These are phyloP conservation scores for Lithodes maja DNA, from an alignment of 2,888 invertebrate genomes.

Conservation along the genomic window DNA sequence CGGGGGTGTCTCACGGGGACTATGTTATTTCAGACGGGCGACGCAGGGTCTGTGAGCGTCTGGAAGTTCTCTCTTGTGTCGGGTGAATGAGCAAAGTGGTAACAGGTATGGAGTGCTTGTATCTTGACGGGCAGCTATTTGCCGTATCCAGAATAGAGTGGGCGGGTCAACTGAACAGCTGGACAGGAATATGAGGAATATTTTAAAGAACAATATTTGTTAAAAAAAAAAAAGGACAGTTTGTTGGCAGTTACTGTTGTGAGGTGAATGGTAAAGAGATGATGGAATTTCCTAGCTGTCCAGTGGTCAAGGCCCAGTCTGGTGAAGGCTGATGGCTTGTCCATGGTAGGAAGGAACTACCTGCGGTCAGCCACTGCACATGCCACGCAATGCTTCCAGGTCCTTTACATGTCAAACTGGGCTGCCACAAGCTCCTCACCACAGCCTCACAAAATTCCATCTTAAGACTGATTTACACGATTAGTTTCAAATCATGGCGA, in stretches of 20 bases:
- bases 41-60: slow-evolving; percentile 1
- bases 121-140: not conserved
- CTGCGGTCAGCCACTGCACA: not conserved
- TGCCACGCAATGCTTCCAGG: not conserved
- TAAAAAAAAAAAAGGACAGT: not conserved
- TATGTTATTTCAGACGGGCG: not conserved
- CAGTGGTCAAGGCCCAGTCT: not conserved
- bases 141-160: not conserved
- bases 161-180: not conserved
- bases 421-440: not conserved
- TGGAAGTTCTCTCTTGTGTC: not conserved
- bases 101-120: slow-evolving; percentile 23
- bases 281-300: not conserved
- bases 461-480: not conserved
- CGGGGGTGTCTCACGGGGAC: slow-evolving; percentile 28
- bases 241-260: not conserved
- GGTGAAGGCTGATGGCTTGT: not conserved
- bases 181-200: not conserved
- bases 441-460: not conserved
- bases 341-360: slow-evolving; percentile 3
- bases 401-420: not conserved
- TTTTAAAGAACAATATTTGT: not conserved
- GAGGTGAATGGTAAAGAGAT: not conserved
- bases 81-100: slow-evolving; percentile 40
- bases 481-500: no score